Evolutionary conservation across 2,888 invertebrate species (phyloP).

Genomic region (Eilema depressum): DNA sequence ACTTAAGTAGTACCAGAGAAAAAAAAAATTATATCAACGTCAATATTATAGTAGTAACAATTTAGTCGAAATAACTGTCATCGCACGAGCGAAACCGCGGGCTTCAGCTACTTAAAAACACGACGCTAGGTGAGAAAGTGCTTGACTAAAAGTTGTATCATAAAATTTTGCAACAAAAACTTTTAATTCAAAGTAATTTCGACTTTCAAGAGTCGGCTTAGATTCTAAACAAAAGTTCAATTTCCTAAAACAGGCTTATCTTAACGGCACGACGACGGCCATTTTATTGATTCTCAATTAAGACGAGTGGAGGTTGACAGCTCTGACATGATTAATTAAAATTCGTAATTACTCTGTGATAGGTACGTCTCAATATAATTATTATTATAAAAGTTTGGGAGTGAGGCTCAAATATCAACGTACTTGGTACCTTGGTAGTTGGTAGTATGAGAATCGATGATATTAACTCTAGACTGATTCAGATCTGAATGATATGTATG

Average conservation of each 20-base stretch:
- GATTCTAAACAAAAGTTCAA: constrained; percentile 5
- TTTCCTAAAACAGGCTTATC: constrained; percentile 20
- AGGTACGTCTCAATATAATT: constrained; percentile 10
- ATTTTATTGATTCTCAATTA: constrained; percentile 48
- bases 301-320: constrained; percentile 23
- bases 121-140: not conserved
- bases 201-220: not conserved
- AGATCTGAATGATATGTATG: too few species aligned
- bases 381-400: constrained; percentile 4
- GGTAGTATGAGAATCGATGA: not conserved
- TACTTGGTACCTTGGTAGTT: too few species aligned
- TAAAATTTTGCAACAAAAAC: not conserved
- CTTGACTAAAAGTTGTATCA: not conserved
- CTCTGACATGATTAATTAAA: constrained; percentile 40
- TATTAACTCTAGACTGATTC: too few species aligned
- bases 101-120: too few species aligned
- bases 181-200: constrained; percentile 1
- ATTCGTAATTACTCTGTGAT: constrained; percentile 23
- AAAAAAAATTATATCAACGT: too few species aligned
- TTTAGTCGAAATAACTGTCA: too few species aligned
- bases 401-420: not conserved
- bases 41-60: too few species aligned
- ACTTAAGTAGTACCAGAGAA: too few species aligned
- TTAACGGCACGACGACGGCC: constrained; percentile 10
- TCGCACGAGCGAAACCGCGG: too few species aligned